These are phyloP conservation scores for Triplophysa bombifrons DNA, from an alignment of 2,797 vertebrate genomes.

Conservation along the genomic window DNA sequence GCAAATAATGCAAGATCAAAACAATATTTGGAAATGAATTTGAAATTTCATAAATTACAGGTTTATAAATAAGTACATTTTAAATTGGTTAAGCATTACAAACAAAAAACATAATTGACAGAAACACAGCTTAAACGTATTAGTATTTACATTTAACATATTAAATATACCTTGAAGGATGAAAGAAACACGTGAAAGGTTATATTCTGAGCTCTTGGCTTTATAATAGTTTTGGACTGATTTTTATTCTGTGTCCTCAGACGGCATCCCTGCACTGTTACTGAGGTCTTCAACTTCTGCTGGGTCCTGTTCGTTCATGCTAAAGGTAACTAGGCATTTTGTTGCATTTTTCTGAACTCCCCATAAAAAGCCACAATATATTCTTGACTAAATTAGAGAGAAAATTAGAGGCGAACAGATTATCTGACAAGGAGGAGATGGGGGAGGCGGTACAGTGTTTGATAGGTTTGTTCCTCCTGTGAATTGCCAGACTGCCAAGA, in stretches of 20 bases:
- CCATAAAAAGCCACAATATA: not conserved
- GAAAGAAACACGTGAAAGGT: too few relatives aligned
- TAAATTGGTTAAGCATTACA: too few relatives aligned
- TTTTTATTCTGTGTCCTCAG: constrained; percentile 67
- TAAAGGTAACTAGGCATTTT: constrained; percentile 82
- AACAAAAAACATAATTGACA: too few relatives aligned
- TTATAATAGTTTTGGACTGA: constrained; percentile 28
- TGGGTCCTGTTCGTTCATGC: constrained; percentile 94
- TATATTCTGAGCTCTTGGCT: not conserved
- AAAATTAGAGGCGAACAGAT: not conserved
- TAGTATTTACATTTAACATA: too few relatives aligned
- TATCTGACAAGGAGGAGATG: not conserved
- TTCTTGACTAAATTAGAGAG: not conserved
- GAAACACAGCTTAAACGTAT: too few relatives aligned
- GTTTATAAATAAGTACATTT: not conserved
- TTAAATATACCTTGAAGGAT: too few relatives aligned
- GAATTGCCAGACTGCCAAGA: not conserved
- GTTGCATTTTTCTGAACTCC: not conserved
- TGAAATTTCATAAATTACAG: not conserved
- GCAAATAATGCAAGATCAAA: not conserved
- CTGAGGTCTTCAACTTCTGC: constrained; percentile 94
- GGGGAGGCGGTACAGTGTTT: not conserved
- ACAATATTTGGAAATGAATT: not conserved
- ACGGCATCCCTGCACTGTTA: constrained; percentile 89
- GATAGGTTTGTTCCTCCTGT: constrained; percentile 1